Conservation (phyloP, 2,888 invertebrate species). For the Branchellion lobata region DNA sequence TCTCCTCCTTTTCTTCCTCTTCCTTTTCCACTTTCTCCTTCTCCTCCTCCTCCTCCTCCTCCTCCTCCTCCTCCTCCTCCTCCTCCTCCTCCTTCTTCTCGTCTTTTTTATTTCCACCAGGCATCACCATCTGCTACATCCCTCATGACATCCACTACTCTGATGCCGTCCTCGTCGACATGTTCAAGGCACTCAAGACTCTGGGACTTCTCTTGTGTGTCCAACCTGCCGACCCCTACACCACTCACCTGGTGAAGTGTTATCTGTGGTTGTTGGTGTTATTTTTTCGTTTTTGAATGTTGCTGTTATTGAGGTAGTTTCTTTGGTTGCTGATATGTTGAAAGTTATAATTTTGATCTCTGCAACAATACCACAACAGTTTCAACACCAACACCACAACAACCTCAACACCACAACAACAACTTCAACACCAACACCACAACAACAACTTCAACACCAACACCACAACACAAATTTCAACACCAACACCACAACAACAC, state of each 20-base stretch:
- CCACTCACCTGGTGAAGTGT: neutral
- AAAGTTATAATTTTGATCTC: slow-evolving; percentile 92
- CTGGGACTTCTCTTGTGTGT: slow-evolving; percentile 20
- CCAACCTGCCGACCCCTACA: neutral
- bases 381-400: no score
- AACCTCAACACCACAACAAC: no score
- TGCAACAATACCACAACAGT: slow-evolving; percentile 85
- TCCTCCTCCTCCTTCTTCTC: no score
- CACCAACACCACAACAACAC: no score
- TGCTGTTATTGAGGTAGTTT: neutral
- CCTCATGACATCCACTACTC: neutral
- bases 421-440: no score
- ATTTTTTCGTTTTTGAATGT: neutral
- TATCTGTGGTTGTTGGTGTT: neutral
- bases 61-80: no score
- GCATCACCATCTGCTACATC: slow-evolving; percentile 13
- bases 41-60: no score
- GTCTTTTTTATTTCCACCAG: neutral
- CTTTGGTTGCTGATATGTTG: neutral
- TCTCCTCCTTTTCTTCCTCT: no score
- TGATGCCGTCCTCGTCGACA: slow-evolving; percentile 3
- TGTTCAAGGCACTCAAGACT: slow-evolving; percentile 7
- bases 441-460: no score
- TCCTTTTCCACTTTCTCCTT: no score
- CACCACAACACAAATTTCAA: no score